phyloP scores from a whole-genome alignment of 2,113 vertebrate genomes.

The Callithrix jacchus region DNA sequence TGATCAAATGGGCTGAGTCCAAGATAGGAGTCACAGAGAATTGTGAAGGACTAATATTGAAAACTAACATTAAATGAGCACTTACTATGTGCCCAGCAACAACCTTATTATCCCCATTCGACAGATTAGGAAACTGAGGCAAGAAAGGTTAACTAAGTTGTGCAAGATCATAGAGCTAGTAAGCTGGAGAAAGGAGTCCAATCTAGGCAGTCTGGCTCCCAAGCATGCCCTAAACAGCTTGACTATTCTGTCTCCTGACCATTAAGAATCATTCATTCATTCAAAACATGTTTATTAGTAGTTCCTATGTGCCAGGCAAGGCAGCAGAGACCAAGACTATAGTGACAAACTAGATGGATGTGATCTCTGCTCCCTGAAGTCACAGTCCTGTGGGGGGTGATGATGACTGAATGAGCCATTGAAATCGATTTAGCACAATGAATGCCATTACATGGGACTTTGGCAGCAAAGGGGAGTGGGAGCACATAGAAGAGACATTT shows the following conservation, averaged over 20 bases:
- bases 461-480: not conserved
- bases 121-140: slow-evolving; percentile 2
- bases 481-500: not conserved
- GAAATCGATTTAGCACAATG: too few relatives aligned
- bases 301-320: not conserved
- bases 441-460: not conserved
- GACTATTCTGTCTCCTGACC: not conserved
- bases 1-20: not conserved
- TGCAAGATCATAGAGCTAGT: not conserved
- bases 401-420: not conserved
- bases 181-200: not conserved
- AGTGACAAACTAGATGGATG: not conserved
- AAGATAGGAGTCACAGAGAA: not conserved
- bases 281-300: not conserved
- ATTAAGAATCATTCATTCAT: not conserved
- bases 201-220: not conserved
- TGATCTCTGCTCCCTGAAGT: not conserved
- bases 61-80: not conserved
- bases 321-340: not conserved
- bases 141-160: not conserved
- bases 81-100: not conserved
- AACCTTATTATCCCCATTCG: not conserved
- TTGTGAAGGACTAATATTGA: not conserved
- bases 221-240: not conserved
- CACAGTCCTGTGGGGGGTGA: not conserved